Evolutionary conservation across 2,888 invertebrate genomes (phyloP), one percentile per base, ranked within the genome.

Genomic region (Gortyna flavago): DNA sequence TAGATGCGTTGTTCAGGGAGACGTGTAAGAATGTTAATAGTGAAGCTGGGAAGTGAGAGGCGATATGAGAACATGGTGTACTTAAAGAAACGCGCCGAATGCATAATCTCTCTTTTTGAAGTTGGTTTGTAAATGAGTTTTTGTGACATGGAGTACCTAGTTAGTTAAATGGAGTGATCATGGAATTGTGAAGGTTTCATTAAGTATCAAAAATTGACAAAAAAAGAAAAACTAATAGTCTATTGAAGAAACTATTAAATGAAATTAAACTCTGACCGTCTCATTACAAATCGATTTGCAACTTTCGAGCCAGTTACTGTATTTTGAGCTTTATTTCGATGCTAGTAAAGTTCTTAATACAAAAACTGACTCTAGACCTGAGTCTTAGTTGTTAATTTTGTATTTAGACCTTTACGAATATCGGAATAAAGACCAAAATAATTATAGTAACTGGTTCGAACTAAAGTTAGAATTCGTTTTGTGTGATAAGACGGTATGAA

Each of bases 1-100:
- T 96, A 0, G 96, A 96, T 29, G 92, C 93, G 0, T 68, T 93
- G 21, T 96, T 94, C 66, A 94, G 92, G 73, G 93, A 95, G 41
- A 91, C 92, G 0, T 81, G 85, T 75, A 87, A 76, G 62, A 86
- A 85, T 51, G 83, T 82, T 0, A 38, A 84, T 0, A 86, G 80
- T 59, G 85, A 87, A 4, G 61, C 64, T 5, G 79, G 71, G 3
- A 80, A 83, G 68, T 87, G 67, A 72, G 2, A 2, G 13, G 18
- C 5, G 0, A 0, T 8, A 32, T 18, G 18, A 5, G 18, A 1
- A 66, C 32, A 13, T 25, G 1, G n/a, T 61, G 69, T 67, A 77
- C 70, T 70, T 67, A 72, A 32, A 57, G n/a, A 57, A 11, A 57
- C 54, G n/a, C 54, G n/a, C n/a, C 11, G 25, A n/a, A 57, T 57